Evolutionary conservation across 2,797 vertebrate genomes (phyloP).

Genomic region (Chanos chanos): DNA sequence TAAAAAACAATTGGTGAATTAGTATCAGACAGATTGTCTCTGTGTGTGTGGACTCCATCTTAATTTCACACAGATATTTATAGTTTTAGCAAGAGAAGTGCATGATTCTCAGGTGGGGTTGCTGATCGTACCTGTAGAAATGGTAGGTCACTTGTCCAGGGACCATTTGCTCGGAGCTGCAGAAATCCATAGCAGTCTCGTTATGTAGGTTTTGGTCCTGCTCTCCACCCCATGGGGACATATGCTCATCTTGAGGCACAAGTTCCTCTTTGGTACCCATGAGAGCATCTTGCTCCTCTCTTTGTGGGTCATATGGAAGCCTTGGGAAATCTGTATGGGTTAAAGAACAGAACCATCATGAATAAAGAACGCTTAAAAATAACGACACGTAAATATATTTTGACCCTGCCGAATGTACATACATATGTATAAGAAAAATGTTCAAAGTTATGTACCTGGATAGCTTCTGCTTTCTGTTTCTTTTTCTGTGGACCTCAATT

Average conservation of each 20-base stretch:
- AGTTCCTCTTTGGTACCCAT: conserved; percentile 25
- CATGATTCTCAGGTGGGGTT: no score
- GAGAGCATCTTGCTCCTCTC: conserved; percentile 20
- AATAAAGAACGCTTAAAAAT: neutral
- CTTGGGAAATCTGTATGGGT: conserved; percentile 59
- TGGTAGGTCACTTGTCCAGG: conserved; percentile 58
- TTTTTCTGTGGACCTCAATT: conserved; percentile 8
- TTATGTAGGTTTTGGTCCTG: conserved; percentile 54
- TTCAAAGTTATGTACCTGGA: neutral
- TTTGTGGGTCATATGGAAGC: conserved; percentile 53
- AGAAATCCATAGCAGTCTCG: conserved; percentile 54
- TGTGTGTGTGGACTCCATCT: no score
- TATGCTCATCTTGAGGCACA: conserved; percentile 48
- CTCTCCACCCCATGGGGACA: conserved; percentile 57
- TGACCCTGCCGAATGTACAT: neutral
- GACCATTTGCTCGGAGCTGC: conserved; percentile 72
- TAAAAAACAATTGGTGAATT: no score
- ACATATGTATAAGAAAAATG: neutral
- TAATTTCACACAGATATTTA: no score
- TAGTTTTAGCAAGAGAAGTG: no score
- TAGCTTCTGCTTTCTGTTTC: conserved; percentile 10
- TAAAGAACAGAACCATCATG: conserved; percentile 10
- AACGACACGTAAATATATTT: neutral
- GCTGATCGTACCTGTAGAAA: conserved; percentile 62
- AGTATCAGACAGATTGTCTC: no score